Evolutionary conservation across 2,888 invertebrate genomes (phyloP), one percentile per base, ranked within the genome.

Genomic region (Ophion ventricosus): DNA sequence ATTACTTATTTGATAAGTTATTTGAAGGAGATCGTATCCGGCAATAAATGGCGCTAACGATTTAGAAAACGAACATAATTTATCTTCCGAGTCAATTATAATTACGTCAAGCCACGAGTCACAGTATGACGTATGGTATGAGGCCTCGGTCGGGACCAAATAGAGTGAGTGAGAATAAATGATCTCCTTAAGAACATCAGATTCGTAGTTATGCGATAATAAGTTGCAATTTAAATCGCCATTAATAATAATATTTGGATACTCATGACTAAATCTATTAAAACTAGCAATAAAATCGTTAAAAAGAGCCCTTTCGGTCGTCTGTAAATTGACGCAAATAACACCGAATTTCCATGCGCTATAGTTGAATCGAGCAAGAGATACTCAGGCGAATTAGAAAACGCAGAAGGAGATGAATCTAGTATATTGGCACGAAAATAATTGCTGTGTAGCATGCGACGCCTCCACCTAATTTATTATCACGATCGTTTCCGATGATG

Each of bases 331-430:
- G n/a, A n/a, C n/a, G n/a, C n/a, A n/a, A n/a, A n/a, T n/a, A n/a
- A n/a, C n/a, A 82, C 17, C 7, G 70, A 35, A 0, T 49, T 11
- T 20, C 23, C 29, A 3, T n/a, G 0, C 0, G 49, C 7, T 3
- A 11, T 29, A 10, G n/a, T 20, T 10, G 78, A 29, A 1, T 78
- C 73, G 0, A 82, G 4, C 4, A 78, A 1, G 2, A 73, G 1
- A 14, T 63, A 82, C 67, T 82, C 73, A 0, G 77, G 82, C 0
- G 57, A 5, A 54, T 82, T 82, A 1, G 73, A 66, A 43, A 69
- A 67, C 0, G 11, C 11, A 1, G 61, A 56, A 1, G 73, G 61
- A 10, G 73, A 73, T 1, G 43, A 17, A 0, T 23, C 56, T 0
- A 77, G 23, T 0, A 76, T 7, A 4, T 61, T 77, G 4, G 63